Base-by-base conservation (phyloP, 2,113 vertebrate genomes). In the Centrocercus urophasianus region DNA sequence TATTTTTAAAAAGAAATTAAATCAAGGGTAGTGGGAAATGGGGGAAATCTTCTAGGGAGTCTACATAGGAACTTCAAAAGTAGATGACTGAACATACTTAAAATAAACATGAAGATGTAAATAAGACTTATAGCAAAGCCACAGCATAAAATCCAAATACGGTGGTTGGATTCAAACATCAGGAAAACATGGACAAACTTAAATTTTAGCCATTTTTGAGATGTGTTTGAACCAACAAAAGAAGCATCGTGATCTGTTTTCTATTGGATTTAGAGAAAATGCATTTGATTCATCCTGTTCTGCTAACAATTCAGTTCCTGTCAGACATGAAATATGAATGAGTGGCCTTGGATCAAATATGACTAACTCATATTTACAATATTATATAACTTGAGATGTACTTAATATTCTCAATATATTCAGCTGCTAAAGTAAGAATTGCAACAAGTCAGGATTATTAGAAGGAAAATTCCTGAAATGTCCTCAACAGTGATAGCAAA, bases 391-490 rank as follows among this genome's bases (percentile, higher is more conserved):
- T 65, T 9, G 10, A 66, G n/a, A 60, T 18, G 15, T 79, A 88
- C n/a, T 90, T 94, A 79, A 45, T 82, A 88, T 90, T 91, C 75
- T 71, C 50, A 88, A 89, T 92, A 82, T 77, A 27, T 32, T 80
- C n/a, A 78, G 63, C 45, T 87, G 28, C 54, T 74, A 20, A 66
- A 65, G 45, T 17, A 21, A 93, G 83, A 91, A 42, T 40, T 76
- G 24, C 30, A 78, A 12, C 27, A 69, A 43, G 3, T 48, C 38
- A 89, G 18, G 17, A 40, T 56, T 38, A 81, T 42, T 5, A 64
- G 54, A 78, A 89, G 22, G 21, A 84, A 69, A 40, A 20, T 74
- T 91, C 56, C 57, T 61, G 52, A 88, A 47, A 8, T 25, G 11
- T 78, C 38, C 12, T 78, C 11, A 6, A 8, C 10, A 57, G 30